Conservation (phyloP, 2,888 invertebrate genomes). For the Rutpela maculata region DNA sequence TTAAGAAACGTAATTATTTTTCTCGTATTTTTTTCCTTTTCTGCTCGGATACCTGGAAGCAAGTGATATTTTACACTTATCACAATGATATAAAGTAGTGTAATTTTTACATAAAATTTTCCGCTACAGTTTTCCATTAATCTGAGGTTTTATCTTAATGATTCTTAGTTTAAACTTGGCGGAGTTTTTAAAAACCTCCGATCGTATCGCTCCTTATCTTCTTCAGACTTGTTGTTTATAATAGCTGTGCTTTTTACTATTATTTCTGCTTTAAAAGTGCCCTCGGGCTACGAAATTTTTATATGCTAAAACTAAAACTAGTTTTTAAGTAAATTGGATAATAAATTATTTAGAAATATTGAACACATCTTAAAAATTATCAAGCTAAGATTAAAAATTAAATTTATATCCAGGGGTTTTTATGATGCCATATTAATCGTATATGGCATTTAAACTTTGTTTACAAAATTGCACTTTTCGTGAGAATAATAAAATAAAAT, state of each 20-base stretch:
- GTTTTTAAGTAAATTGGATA: constrained; percentile 20
- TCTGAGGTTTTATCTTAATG: constrained; percentile 74
- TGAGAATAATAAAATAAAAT: no score
- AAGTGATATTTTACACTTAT: constrained; percentile 73
- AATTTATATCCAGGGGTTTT: background rate
- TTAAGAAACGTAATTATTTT: constrained; percentile 71
- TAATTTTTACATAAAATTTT: constrained; percentile 75
- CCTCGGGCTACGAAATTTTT: constrained; percentile 33
- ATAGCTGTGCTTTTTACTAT: constrained; percentile 53
- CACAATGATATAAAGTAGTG: constrained; percentile 73
- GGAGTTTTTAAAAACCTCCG: constrained; percentile 70
- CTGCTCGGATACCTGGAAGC: constrained; percentile 70
- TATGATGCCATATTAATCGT: background rate
- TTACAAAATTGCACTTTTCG: background rate
- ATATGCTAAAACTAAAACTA: constrained; percentile 29
- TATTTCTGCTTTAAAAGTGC: constrained; percentile 30
- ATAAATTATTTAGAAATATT: constrained; percentile 2
- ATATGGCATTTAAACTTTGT: background rate
- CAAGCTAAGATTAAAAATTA: background rate
- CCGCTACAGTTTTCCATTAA: constrained; percentile 74
- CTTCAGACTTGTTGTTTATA: constrained; percentile 67
- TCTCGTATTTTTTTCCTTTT: constrained; percentile 63
- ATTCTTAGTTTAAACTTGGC: constrained; percentile 73
- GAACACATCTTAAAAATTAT: background rate
- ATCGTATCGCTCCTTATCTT: constrained; percentile 66